Percentiles rank a stretch among this genome's conserved stretches.
Evolutionary conservation across 2,797 vertebrate species (phyloP).

Genomic region (Scolopax rusticola): DNA sequence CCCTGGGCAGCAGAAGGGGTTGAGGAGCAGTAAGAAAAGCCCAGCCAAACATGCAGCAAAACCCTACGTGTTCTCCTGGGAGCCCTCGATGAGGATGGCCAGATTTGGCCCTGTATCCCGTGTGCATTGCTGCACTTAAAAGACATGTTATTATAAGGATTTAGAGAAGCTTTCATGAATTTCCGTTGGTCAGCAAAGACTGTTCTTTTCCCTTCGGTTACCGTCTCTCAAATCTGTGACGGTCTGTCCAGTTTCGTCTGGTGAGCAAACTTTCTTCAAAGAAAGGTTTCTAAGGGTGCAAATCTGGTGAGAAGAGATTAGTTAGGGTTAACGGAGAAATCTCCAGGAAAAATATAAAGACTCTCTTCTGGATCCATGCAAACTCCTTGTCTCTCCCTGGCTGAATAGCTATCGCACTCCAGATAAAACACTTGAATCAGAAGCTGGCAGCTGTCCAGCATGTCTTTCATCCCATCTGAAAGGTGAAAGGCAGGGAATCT

Average conservation of each 20-base stretch:
- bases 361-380: not conserved
- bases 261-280: constrained; percentile 15
- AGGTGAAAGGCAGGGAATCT: constrained; percentile 26
- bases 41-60: not conserved
- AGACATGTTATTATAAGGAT: not conserved
- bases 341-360: not conserved
- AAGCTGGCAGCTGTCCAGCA: not conserved
- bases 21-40: not conserved
- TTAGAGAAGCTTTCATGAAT: not conserved
- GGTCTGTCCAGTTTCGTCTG: not conserved
- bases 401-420: not conserved
- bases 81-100: not conserved
- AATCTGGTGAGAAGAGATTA: too few species aligned
- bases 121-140: not conserved
- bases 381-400: not conserved
- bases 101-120: not conserved
- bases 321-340: not conserved
- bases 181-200: not conserved
- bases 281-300: not conserved
- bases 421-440: constrained; percentile 15
- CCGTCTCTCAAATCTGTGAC: not conserved
- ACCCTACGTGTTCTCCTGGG: not conserved
- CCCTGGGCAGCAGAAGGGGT: not conserved
- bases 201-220: not conserved
- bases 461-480: constrained; percentile 10